Conservation (phyloP, 2,113 vertebrate species). For the Trogon melanurus region DNA sequence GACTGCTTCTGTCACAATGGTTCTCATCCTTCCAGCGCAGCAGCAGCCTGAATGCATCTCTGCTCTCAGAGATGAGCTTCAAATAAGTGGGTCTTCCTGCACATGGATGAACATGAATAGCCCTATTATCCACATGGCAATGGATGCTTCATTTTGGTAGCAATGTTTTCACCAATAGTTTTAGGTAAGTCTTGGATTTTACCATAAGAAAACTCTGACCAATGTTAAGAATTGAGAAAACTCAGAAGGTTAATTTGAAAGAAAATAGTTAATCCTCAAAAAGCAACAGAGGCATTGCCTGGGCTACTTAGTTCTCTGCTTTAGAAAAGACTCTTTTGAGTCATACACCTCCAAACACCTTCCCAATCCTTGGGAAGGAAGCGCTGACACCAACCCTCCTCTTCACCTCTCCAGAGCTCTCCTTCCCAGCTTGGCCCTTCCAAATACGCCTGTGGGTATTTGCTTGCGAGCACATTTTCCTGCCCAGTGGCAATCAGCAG, state of each 20-base stretch:
- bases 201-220: neutral
- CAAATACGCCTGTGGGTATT: neutral
- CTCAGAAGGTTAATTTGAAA: neutral
- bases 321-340: neutral
- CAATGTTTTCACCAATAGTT: neutral
- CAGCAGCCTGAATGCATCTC: neutral
- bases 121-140: neutral
- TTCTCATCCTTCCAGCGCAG: neutral
- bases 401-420: neutral
- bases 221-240: neutral
- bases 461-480: neutral
- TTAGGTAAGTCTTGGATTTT: neutral
- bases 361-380: neutral
- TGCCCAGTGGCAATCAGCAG: neutral
- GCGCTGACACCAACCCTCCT: neutral
- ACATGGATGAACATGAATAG: neutral
- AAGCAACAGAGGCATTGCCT: neutral
- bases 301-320: neutral
- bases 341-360: neutral
- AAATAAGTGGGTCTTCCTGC: neutral
- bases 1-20: neutral
- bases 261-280: neutral
- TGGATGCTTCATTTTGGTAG: accelerated
- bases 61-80: neutral
- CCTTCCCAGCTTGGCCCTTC: neutral